A percentile compares a stretch with the other conserved stretches of the same genome.
phyloP scores from a whole-genome alignment of 2,888 invertebrate species.

The Torymus tubicola region DNA sequence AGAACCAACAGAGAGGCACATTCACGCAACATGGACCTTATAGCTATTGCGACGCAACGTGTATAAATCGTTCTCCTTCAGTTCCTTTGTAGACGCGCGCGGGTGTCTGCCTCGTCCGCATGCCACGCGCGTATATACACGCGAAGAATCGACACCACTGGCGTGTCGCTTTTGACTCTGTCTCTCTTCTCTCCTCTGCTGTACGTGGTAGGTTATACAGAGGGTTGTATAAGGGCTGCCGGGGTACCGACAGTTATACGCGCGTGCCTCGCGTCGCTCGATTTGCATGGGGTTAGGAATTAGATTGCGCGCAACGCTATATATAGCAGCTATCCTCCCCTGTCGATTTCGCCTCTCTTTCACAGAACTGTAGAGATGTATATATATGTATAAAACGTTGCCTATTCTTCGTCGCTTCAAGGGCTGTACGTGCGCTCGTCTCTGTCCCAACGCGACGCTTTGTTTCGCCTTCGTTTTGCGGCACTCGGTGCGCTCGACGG shows the following conservation, averaged over 20 bases:
- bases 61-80: slow-evolving; percentile 25
- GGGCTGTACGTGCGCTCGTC: no score
- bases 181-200: background rate
- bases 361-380: no score
- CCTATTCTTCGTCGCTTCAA: no score
- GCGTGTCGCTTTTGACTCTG: slow-evolving; percentile 17
- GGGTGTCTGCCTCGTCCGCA: background rate
- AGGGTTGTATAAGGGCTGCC: slow-evolving; percentile 63
- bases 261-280: slow-evolving; percentile 63
- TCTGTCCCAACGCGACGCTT: no score
- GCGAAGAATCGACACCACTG: slow-evolving; percentile 51
- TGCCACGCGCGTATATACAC: slow-evolving; percentile 8
- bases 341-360: background rate
- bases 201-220: no score
- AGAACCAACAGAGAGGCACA: background rate
- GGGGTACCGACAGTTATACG: slow-evolving; percentile 41
- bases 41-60: no score
- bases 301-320: slow-evolving; percentile 27
- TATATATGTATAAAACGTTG: no score
- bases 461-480: no score
- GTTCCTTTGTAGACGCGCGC: slow-evolving; percentile 27
- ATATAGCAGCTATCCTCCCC: background rate
- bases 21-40: no score
- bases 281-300: slow-evolving; percentile 66
- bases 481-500: no score